phyloP scores from a whole-genome alignment of 2,113 vertebrate species.

The Strix aluco region DNA sequence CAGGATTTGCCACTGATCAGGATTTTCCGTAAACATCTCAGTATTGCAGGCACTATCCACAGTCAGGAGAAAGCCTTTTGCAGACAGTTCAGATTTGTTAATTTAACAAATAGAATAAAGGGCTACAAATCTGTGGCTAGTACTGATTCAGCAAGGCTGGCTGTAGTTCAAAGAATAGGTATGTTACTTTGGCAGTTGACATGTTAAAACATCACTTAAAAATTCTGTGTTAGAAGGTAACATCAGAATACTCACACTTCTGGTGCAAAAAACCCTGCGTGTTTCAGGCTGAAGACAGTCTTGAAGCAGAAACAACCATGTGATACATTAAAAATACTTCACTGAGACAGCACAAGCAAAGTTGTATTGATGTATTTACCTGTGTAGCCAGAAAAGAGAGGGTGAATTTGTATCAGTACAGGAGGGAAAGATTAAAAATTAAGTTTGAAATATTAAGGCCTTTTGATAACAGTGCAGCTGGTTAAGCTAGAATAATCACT shows the following conservation, averaged over 20 bases:
- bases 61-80: conserved; percentile 37
- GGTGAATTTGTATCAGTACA: not conserved
- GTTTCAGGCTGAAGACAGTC: not conserved
- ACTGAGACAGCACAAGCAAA: not conserved
- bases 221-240: not conserved
- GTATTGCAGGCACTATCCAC: not conserved
- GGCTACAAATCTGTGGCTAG: not conserved
- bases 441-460: not conserved
- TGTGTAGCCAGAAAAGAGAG: not conserved
- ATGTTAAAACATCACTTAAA: not conserved
- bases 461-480: not conserved
- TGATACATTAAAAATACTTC: not conserved
- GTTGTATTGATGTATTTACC: not conserved
- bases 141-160: not conserved
- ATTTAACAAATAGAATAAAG: not conserved
- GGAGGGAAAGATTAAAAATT: not conserved
- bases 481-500: not conserved
- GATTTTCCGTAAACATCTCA: conserved; percentile 66
- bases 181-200: not conserved
- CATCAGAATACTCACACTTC: not conserved
- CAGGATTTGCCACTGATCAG: conserved; percentile 77
- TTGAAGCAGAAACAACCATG: not conserved
- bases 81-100: conserved; percentile 47
- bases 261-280: not conserved
- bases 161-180: not conserved